A percentile compares a stretch with the other conserved stretches of the same genome.
phyloP scores from a whole-genome alignment of 1,140 invertebrate species.

The Tetragonula clypearis region DNA sequence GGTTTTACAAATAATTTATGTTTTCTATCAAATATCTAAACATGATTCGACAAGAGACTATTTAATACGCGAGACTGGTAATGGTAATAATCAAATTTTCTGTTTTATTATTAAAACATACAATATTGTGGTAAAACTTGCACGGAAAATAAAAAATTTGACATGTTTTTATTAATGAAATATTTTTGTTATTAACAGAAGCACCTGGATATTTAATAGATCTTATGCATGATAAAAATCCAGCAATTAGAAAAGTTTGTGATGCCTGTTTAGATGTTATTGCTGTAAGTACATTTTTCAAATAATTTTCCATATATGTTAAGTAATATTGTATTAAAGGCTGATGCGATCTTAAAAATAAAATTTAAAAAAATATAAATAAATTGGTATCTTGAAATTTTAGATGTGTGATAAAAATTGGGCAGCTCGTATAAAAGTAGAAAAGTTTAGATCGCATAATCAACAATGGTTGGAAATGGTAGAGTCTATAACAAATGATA shows the following conservation, averaged over 20 bases:
- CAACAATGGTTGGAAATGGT: slow-evolving; percentile 99
- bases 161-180: background rate
- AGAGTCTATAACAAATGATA: slow-evolving; percentile 84
- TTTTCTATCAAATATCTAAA: slow-evolving; percentile 95
- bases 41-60: slow-evolving; percentile 92
- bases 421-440: slow-evolving; percentile 95
- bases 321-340: slow-evolving; percentile 2
- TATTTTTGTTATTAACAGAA: slow-evolving; percentile 82
- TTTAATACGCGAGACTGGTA: slow-evolving; percentile 91
- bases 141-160: background rate
- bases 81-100: slow-evolving; percentile 67
- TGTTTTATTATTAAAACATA: slow-evolving; percentile 2
- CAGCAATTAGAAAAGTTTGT: slow-evolving; percentile 94
- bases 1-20: slow-evolving; percentile 96
- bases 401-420: slow-evolving; percentile 94
- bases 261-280: slow-evolving; percentile 96
- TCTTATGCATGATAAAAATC: slow-evolving; percentile 98
- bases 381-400: slow-evolving; percentile 16
- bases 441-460: slow-evolving; percentile 98
- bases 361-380: background rate
- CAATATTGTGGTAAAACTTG: background rate
- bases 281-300: slow-evolving; percentile 83
- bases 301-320: slow-evolving; percentile 11
- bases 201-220: slow-evolving; percentile 98
- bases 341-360: no score